These are phyloP conservation scores for Dissostichus mawsoni DNA, from an alignment of 2,113 vertebrate species.

Conservation along the genomic window DNA sequence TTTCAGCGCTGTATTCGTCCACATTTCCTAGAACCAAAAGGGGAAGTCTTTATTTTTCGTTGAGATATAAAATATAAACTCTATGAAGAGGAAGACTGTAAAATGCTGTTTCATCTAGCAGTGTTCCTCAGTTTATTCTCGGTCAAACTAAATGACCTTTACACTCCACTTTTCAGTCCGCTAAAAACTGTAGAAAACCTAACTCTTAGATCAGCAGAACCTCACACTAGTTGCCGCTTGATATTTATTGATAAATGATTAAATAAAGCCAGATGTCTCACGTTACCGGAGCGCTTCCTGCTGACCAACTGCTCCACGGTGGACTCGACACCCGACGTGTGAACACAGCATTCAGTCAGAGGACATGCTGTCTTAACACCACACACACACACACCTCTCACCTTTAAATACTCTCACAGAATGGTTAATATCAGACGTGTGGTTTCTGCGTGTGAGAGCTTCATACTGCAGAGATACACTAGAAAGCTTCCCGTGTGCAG, in stretches of 20 bases:
- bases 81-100: too few species aligned
- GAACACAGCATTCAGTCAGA: conserved; percentile 19
- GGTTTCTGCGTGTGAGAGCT: neutral
- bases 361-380: conserved; percentile 35
- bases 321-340: neutral
- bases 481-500: neutral
- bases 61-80: too few species aligned
- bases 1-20: too few species aligned
- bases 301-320: conserved; percentile 11
- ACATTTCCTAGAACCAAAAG: too few species aligned
- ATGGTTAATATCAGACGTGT: neutral
- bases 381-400: neutral
- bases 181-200: too few species aligned
- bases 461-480: neutral
- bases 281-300: neutral
- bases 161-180: too few species aligned
- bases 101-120: too few species aligned
- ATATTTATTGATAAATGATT: neutral
- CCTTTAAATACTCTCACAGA: conserved; percentile 7
- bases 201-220: too few species aligned
- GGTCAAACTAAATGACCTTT: too few species aligned
- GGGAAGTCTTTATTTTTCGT: too few species aligned
- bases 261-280: neutral
- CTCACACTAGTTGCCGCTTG: too few species aligned
- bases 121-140: too few species aligned